Evolutionary conservation across 2,797 vertebrate species (phyloP).

Genomic region (Malurus splendens): DNA sequence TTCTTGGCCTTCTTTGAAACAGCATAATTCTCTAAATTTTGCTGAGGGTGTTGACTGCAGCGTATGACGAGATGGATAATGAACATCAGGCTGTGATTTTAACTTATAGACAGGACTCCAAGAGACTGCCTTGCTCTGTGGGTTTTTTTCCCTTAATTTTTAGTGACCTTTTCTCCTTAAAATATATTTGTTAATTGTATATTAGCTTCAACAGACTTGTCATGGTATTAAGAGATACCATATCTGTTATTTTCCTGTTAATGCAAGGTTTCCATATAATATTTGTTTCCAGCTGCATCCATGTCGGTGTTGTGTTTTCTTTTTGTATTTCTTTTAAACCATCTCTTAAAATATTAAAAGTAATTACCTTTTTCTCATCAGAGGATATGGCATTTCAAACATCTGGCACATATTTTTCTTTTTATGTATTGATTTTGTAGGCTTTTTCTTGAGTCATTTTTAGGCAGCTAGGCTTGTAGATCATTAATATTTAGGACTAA

Average conservation of each 20-base stretch:
- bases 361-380: neutral
- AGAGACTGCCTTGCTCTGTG: neutral
- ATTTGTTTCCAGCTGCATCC: neutral
- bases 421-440: neutral
- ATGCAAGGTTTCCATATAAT: neutral
- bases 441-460: neutral
- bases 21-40: neutral
- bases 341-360: neutral
- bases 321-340: neutral
- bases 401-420: neutral
- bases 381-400: neutral
- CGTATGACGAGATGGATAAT: neutral
- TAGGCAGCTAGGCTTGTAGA: neutral
- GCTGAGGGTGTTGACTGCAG: neutral
- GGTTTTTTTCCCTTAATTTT: neutral
- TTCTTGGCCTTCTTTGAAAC: neutral
- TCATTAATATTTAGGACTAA: neutral
- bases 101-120: neutral
- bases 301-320: neutral
- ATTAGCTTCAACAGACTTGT: neutral
- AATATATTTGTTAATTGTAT: neutral
- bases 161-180: neutral
- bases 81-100: neutral
- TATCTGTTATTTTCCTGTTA: neutral
- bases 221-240: neutral